These are phyloP conservation scores for Acanthis flammea DNA, from an alignment of 2,797 vertebrate genomes.

Conservation along the genomic window DNA sequence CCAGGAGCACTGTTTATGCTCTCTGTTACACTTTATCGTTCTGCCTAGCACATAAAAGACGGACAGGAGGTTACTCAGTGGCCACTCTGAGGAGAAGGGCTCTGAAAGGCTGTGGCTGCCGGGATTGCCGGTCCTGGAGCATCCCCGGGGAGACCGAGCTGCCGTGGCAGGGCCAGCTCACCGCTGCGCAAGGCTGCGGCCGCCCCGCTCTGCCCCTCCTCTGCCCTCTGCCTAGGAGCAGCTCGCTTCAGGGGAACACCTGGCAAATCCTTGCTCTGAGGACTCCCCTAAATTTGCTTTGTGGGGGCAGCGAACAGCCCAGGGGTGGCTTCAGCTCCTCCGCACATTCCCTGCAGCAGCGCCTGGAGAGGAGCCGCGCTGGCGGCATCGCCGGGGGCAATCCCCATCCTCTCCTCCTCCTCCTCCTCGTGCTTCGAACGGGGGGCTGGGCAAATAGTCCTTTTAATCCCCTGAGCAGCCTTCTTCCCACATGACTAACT, in stretches of 20 bases:
- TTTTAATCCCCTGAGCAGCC: slow-evolving; percentile 13
- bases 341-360: rapidly evolving
- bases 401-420: neutral
- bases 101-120: neutral
- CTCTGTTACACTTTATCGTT: neutral
- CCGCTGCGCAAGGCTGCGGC: neutral
- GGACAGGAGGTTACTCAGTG: rapidly evolving
- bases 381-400: neutral
- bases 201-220: neutral
- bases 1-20: neutral
- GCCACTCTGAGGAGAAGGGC: neutral
- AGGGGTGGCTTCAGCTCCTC: neutral
- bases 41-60: neutral
- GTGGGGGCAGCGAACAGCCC: neutral
- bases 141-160: neutral
- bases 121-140: neutral
- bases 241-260: neutral
- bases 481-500: slow-evolving; percentile 50
- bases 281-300: neutral
- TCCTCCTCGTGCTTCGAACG: neutral
- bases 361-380: neutral
- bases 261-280: slow-evolving; percentile 4
- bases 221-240: neutral
- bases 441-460: neutral
- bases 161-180: rapidly evolving